Evolutionary conservation across 2,888 invertebrate genomes (phyloP).

Genomic region (Gnatocerus cornutus): DNA sequence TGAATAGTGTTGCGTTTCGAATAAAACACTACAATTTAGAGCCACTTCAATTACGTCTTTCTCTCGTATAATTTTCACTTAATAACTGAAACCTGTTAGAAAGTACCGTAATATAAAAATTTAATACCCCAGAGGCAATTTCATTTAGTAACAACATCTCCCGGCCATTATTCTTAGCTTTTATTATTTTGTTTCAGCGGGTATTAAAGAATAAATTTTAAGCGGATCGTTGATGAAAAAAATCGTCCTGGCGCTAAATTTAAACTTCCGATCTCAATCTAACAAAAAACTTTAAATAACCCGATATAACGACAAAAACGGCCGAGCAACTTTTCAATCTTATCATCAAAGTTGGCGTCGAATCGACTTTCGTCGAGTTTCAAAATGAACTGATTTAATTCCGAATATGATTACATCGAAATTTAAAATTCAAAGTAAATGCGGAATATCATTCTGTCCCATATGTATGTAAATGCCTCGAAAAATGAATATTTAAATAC

Average conservation of each 20-base stretch:
- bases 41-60: conserved; percentile 46
- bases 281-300: conserved; percentile 48
- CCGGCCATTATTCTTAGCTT: conserved; percentile 34
- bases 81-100: conserved; percentile 48
- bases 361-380: conserved; percentile 64
- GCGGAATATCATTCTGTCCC: conserved; percentile 70
- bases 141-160: conserved; percentile 47
- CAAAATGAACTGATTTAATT: conserved; percentile 72
- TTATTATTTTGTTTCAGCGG: conserved; percentile 40
- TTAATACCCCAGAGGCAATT: conserved; percentile 44
- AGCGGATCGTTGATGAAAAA: conserved; percentile 17
- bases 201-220: conserved; percentile 33
- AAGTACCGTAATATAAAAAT: conserved; percentile 49
- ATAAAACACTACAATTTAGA: conserved; percentile 35
- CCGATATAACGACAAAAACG: conserved; percentile 14
- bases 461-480: conserved; percentile 71
- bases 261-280: conserved; percentile 9
- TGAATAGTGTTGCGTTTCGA: conserved; percentile 12
- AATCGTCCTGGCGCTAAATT: conserved; percentile 31
- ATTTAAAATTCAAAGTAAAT: conserved; percentile 72
- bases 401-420: conserved; percentile 71
- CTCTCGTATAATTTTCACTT: conserved; percentile 45
- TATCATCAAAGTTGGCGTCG: conserved; percentile 67
- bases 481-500: conserved; percentile 72
- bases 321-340: conserved; percentile 66